phyloP scores from a whole-genome alignment of 2,113 vertebrate species.

The Glaucomys volans region DNA sequence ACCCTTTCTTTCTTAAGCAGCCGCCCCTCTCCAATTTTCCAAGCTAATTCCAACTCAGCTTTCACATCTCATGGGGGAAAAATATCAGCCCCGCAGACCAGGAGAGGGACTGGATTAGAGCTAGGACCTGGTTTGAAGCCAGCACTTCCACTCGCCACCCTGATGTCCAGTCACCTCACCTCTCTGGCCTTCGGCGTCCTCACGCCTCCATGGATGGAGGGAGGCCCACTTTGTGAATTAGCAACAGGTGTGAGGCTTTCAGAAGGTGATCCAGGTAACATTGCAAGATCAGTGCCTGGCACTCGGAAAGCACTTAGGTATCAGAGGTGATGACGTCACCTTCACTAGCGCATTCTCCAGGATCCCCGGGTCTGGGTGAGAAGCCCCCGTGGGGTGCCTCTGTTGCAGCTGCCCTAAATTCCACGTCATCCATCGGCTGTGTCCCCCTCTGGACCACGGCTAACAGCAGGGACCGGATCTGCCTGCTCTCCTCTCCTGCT shows the following conservation, averaged over 20 bases:
- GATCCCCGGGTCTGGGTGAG: not conserved
- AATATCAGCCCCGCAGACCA: not conserved
- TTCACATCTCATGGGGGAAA: not conserved
- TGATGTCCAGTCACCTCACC: not conserved
- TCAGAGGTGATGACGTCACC: too few species aligned
- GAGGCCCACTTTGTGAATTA: not conserved
- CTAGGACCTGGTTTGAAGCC: not conserved
- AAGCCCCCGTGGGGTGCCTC: not conserved
- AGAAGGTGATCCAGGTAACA: not conserved
- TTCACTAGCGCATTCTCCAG: not conserved
- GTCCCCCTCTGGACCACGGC: not conserved
- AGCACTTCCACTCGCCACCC: not conserved
- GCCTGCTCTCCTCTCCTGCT: not conserved
- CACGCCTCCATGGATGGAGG: not conserved
- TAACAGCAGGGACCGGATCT: not conserved
- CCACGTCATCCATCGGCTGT: not conserved
- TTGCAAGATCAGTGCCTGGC: not conserved
- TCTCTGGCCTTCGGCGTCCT: not conserved
- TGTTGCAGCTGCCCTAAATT: not conserved
- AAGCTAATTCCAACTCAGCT: not conserved
- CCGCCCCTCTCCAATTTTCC: not conserved
- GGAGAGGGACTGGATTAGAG: not conserved
- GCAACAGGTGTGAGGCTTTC: not conserved
- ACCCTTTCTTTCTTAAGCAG: not conserved
- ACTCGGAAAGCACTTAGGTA: accelerated